These are phyloP conservation scores for Auanema freiburgensis DNA, from an alignment of 2,888 invertebrate genomes.

Conservation along the genomic window DNA sequence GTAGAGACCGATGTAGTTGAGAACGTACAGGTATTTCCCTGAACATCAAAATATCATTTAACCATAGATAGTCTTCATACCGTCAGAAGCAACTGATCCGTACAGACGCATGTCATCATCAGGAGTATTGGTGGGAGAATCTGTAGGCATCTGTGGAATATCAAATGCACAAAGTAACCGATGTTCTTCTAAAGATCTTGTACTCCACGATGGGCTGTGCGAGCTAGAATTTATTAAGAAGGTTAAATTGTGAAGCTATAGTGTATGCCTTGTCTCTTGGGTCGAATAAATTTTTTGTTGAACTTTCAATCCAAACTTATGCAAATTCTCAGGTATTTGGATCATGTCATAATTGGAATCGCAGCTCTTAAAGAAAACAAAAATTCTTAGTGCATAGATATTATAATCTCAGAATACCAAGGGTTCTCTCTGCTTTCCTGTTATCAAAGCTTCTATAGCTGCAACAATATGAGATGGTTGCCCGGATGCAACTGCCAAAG, in stretches of 20 bases:
- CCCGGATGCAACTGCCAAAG: slow-evolving; percentile 87
- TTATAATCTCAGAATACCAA: slow-evolving; percentile 8
- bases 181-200: slow-evolving; percentile 32
- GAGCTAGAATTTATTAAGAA: background rate
- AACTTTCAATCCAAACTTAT: slow-evolving; percentile 46
- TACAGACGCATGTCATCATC: slow-evolving; percentile 45
- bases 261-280: slow-evolving; percentile 15
- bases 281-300: slow-evolving; percentile 36
- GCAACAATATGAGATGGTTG: slow-evolving; percentile 68
- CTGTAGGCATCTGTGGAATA: slow-evolving; percentile 36
- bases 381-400: background rate
- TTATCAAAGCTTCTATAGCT: slow-evolving; percentile 38
- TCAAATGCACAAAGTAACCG: slow-evolving; percentile 35
- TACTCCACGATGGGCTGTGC: slow-evolving; percentile 35
- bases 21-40: slow-evolving; percentile 85
- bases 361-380: slow-evolving; percentile 23
- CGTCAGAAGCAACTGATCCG: slow-evolving; percentile 72
- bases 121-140: slow-evolving; percentile 43
- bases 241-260: background rate
- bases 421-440: slow-evolving; percentile 18
- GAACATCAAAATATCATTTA: slow-evolving; percentile 8
- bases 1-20: slow-evolving; percentile 78
- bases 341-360: slow-evolving; percentile 41
- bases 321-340: slow-evolving; percentile 52
- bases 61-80: too few relatives aligned